phyloP scores from a whole-genome alignment of 2,113 vertebrate species.

The Tichodroma muraria region DNA sequence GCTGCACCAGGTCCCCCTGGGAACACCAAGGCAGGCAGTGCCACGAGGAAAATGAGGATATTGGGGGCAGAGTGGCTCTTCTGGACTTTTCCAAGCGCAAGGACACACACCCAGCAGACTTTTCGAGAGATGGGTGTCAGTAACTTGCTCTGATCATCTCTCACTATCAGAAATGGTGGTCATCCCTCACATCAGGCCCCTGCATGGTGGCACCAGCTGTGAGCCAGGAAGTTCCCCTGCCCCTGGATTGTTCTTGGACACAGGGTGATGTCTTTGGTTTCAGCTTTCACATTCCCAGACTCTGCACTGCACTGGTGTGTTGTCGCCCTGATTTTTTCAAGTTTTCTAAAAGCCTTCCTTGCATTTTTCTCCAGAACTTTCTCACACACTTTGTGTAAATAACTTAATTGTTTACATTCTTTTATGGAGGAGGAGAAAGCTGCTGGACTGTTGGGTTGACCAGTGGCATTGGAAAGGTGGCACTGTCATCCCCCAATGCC shows the following conservation, averaged over 20 bases:
- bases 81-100: background rate
- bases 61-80: background rate
- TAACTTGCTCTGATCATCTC: no score
- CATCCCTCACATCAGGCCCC: background rate
- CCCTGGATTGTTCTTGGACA: background rate
- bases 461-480: no score
- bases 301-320: background rate
- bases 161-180: background rate
- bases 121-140: background rate
- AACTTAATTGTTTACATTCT: no score
- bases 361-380: no score
- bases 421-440: no score
- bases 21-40: background rate
- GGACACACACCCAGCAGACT: background rate
- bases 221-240: background rate
- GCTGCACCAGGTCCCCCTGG: accelerated
- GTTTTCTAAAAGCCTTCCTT: no score
- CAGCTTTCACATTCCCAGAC: accelerated
- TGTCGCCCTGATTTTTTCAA: no score
- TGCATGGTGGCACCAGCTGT: accelerated
- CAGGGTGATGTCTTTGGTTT: accelerated
- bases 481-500: no score
- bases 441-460: no score
- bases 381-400: no score
- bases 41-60: accelerated